Conservation (phyloP, 2,113 vertebrate genomes). For the Peromyscus polionotus region DNA sequence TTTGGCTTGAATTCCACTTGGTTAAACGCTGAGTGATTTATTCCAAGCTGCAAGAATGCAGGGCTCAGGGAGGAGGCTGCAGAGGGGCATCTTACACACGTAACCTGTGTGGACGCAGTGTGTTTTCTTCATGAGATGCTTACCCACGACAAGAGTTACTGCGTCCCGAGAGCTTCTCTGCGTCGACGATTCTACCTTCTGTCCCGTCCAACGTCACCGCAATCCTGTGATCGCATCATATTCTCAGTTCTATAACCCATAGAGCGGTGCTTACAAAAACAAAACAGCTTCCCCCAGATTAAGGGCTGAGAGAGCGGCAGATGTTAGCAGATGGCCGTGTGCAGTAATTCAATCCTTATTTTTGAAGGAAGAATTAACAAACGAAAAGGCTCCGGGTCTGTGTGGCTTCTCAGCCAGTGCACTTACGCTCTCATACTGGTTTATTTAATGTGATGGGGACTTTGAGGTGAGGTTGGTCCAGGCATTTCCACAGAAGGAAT, state of each 20-base stretch:
- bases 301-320: background rate
- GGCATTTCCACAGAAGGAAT: background rate
- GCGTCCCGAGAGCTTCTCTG: rapidly evolving
- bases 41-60: background rate
- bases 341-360: background rate
- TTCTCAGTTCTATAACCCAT: background rate
- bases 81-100: background rate
- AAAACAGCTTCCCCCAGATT: background rate
- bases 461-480: background rate
- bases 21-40: background rate
- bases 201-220: rapidly evolving
- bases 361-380: background rate
- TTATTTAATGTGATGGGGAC: background rate
- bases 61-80: background rate
- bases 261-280: background rate
- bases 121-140: background rate
- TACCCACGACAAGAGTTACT: rapidly evolving
- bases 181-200: rapidly evolving
- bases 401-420: background rate
- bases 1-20: background rate
- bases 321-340: background rate
- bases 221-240: rapidly evolving
- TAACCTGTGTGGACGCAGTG: rapidly evolving
- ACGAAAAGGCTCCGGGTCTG: background rate
- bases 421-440: background rate